Base-by-base conservation (phyloP, 2,797 vertebrate genomes). In the Myotis vivesi region DNA sequence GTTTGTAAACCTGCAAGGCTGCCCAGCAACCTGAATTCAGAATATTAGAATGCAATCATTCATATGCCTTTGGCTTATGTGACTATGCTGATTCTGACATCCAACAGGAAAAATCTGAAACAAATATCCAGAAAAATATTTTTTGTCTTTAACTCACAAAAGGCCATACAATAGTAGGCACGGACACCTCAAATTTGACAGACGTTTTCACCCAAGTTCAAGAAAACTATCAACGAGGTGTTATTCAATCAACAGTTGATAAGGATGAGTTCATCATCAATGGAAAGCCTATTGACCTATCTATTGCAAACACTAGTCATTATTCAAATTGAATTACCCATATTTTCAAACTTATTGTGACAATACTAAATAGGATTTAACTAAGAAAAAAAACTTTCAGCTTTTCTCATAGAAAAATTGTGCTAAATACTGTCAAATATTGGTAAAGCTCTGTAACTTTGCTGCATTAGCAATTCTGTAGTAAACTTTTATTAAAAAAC, bases 111-210 rank as follows among this genome's bases (percentile, higher is more conserved):
- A 92, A 69, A n/a, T 46, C 2, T 55, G 28, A 36, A 44, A 82
- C 13, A 76, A 62, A 46, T 17, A 33, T 28, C 57, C 49, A 75
- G 38, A 91, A 87, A 91, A 75, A 55, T 53, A 86, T 38, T 87
- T 81, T 81, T 57, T 87, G 8, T 33, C 83, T 87, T 81, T 68
- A 94, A 87, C 49, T 64, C 53, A 94, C 41, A 87, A 55, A 66
- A 73, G 25, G 36, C 68, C 68, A 64, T 36, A 49, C 46, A 73
- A 30, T 79, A 5, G 8, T 23, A 33, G 17, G 33, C 53, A 79
- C 17, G 49, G 17, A 62, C 5, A 79, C 6, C 16, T 38, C 20
- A 59, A 16, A 49, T 41, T 11, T 51, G 17, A 79, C 4, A 59
- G 23, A 36, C 6, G 2, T 46, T 79, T 87, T 75, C 41, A 69